Percentiles rank a stretch among this genome's conserved stretches.
These are phyloP conservation scores for Anthonomus grandis DNA, from an alignment of 1,140 invertebrate genomes.

Conservation along the genomic window DNA sequence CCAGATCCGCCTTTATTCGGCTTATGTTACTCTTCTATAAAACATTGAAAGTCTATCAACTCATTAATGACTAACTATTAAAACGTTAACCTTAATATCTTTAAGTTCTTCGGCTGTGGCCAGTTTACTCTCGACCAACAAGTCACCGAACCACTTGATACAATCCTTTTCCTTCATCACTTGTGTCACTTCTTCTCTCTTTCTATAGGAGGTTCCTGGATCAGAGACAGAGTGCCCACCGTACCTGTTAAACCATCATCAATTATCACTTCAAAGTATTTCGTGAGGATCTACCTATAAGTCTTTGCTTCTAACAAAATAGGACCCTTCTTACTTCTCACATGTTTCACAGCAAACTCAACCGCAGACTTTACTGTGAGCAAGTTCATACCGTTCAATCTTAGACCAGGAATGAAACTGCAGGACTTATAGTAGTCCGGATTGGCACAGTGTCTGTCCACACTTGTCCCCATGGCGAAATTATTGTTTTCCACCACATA, in stretches of 20 bases:
- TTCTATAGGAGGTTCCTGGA: conserved; percentile 73
- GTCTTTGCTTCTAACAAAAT: conserved; percentile 73
- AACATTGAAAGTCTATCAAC: too few species aligned
- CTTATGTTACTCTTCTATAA: too few species aligned
- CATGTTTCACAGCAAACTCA: conserved; percentile 76
- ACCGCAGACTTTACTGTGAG: conserved; percentile 87
- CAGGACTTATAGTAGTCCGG: conserved; percentile 91
- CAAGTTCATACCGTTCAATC: conserved; percentile 97
- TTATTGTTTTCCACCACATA: conserved; percentile 98
- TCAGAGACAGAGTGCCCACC: conserved; percentile 78
- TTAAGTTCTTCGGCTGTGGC: conserved; percentile 76
- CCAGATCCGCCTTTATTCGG: too few species aligned
- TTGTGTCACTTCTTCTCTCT: conserved; percentile 88
- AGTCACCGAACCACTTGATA: conserved; percentile 80
- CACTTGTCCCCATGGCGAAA: conserved; percentile 95
- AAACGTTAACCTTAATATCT: conserved; percentile 46
- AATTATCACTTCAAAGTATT: background rate
- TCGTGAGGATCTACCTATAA: conserved; percentile 54
- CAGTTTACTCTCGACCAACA: conserved; percentile 65
- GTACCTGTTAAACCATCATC: too few species aligned
- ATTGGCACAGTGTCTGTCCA: conserved; percentile 80
- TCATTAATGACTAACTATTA: too few species aligned
- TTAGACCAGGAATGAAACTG: conserved; percentile 90
- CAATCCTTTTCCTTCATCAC: conserved; percentile 86
- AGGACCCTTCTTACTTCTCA: conserved; percentile 77